These are phyloP conservation scores for Pelmatolapia mariae DNA, from an alignment of 2,113 vertebrate species.

Conservation along the genomic window DNA sequence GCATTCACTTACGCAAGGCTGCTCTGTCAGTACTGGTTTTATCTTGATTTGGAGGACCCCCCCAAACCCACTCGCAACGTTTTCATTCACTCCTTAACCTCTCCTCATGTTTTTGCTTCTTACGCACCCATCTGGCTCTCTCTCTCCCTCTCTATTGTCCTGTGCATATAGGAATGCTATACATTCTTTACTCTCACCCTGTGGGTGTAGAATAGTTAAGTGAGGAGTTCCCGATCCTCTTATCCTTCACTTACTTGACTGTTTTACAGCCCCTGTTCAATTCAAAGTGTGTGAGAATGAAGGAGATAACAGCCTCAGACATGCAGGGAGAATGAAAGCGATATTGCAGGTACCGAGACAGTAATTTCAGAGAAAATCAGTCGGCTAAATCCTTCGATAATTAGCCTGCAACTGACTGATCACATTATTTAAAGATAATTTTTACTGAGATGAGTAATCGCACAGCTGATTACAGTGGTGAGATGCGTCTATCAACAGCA, in stretches of 20 bases:
- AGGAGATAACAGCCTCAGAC: slow-evolving; percentile 20
- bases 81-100: slow-evolving; percentile 18
- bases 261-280: slow-evolving; percentile 13
- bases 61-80: not conserved
- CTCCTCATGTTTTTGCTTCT: slow-evolving; percentile 14
- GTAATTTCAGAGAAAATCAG: not conserved
- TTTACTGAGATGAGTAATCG: not conserved
- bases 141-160: slow-evolving; percentile 25
- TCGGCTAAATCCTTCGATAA: slow-evolving; percentile 24
- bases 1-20: slow-evolving; percentile 38
- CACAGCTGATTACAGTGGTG: slow-evolving; percentile 19
- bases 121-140: slow-evolving; percentile 17
- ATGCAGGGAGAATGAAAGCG: slow-evolving; percentile 7
- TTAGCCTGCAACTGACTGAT: slow-evolving; percentile 37
- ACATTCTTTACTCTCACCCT: slow-evolving; percentile 35
- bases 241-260: slow-evolving; percentile 27
- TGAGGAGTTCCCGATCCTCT: slow-evolving; percentile 31
- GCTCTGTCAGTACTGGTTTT: slow-evolving; percentile 38
- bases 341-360: slow-evolving; percentile 23
- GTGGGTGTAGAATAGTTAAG: slow-evolving; percentile 33
- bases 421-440: slow-evolving; percentile 9
- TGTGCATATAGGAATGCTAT: slow-evolving; percentile 28
- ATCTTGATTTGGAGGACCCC: slow-evolving; percentile 1
- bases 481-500: not conserved
- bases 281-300: slow-evolving; percentile 11